Evolutionary conservation across 1,140 invertebrate genomes (phyloP).

Genomic region (Atta colombica): DNA sequence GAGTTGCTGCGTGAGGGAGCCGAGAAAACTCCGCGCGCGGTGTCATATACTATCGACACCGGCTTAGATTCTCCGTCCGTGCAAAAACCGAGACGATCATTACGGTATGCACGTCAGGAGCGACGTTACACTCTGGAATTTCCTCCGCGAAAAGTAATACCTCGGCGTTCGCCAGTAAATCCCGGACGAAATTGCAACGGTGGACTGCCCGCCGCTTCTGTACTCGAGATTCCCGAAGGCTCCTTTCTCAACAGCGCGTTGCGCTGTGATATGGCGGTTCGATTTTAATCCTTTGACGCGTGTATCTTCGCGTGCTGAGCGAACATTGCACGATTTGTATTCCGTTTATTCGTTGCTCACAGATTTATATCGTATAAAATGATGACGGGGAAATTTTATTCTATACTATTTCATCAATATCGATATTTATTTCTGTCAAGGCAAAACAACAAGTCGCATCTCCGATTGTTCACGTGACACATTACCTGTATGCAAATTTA

Average conservation of each 20-base stretch:
- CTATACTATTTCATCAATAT: background rate
- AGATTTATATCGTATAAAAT: slow-evolving; percentile 10
- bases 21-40: slow-evolving; percentile 40
- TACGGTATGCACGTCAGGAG: slow-evolving; percentile 74
- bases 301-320: background rate
- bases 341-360: background rate
- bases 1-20: slow-evolving; percentile 47
- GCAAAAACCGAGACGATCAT: slow-evolving; percentile 73
- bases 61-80: slow-evolving; percentile 55
- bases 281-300: slow-evolving; percentile 18
- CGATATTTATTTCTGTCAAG: background rate
- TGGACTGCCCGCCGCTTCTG: slow-evolving; percentile 32
- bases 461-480: too few species aligned
- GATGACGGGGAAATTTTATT: background rate
- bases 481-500: background rate
- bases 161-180: slow-evolving; percentile 66
- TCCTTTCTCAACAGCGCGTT: slow-evolving; percentile 1
- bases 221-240: slow-evolving; percentile 43
- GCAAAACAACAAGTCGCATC: too few species aligned
- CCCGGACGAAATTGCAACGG: slow-evolving; percentile 69
- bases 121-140: slow-evolving; percentile 74
- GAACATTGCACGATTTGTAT: background rate
- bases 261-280: slow-evolving; percentile 11
- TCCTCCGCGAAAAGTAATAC: slow-evolving; percentile 75
- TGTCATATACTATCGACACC: slow-evolving; percentile 64